Evolutionary conservation across 2,888 invertebrate genomes (phyloP).

Genomic region (Drosophila conformis): DNA sequence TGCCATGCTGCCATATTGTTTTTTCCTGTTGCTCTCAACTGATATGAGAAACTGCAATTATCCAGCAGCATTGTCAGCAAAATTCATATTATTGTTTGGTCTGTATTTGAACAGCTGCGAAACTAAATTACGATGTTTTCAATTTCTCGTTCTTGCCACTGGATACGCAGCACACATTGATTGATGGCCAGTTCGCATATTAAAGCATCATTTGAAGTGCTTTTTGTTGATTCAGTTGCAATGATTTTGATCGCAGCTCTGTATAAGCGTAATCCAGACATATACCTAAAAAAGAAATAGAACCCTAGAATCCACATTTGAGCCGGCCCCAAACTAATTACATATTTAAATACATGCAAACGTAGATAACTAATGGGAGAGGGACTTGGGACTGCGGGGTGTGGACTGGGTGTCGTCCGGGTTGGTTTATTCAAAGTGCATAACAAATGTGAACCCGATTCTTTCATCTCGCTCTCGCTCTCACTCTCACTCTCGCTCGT

Average conservation of each 20-base stretch:
- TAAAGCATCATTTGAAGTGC: constrained; percentile 14
- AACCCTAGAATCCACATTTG: constrained; percentile 58
- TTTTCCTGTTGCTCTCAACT: constrained; percentile 18
- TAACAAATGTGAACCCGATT: constrained; percentile 49
- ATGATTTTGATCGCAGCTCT: constrained; percentile 26
- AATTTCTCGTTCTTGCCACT: constrained; percentile 6
- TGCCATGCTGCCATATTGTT: constrained; percentile 13
- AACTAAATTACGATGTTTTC: constrained; percentile 14
- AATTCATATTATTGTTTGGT: constrained; percentile 32
- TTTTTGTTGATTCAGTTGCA: constrained; percentile 35
- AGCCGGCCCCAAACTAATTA: constrained; percentile 60
- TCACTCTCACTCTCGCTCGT: not conserved
- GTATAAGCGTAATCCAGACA: constrained; percentile 12
- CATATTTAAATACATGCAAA: constrained; percentile 69
- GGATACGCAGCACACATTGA: constrained; percentile 20
- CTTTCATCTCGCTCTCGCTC: not conserved
- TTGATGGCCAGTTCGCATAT: constrained; percentile 40
- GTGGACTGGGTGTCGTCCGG: not conserved
- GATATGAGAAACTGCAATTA: constrained; percentile 39
- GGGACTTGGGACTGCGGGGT: too few relatives aligned
- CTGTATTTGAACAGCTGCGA: constrained; percentile 21
- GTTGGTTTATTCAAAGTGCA: constrained; percentile 53
- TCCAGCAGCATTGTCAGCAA: constrained; percentile 21
- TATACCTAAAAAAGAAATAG: constrained; percentile 3
- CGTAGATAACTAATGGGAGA: constrained; percentile 15